Conservation (phyloP, 2,113 vertebrate species). For the Myotis davidii region DNA sequence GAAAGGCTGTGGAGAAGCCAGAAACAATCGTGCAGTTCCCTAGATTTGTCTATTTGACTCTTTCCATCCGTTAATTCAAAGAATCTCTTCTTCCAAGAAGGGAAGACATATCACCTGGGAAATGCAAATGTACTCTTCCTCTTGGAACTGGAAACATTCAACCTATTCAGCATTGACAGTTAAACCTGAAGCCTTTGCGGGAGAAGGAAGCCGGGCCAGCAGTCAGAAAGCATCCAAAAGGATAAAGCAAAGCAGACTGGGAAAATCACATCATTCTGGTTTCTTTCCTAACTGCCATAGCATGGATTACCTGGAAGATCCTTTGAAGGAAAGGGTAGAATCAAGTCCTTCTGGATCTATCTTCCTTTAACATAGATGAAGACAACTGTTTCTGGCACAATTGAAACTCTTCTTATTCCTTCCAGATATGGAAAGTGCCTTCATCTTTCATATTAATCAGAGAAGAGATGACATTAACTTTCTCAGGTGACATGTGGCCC, state of each 20-base stretch:
- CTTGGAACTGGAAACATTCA: constrained; percentile 12
- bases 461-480: constrained; percentile 6
- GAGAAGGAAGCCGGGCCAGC: not conserved
- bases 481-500: not conserved
- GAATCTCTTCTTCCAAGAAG: not conserved
- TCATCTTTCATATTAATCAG: constrained; percentile 9
- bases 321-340: not conserved
- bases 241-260: not conserved
- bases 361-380: not conserved
- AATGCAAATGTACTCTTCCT: not conserved
- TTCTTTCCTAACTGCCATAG: not conserved
- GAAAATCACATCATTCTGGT: not conserved
- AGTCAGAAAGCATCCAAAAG: not conserved
- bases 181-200: not conserved
- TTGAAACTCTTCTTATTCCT: not conserved
- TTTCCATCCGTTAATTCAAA: not conserved
- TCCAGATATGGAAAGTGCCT: not conserved
- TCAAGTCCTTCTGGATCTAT: not conserved
- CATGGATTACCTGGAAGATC: not conserved
- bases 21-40: not conserved
- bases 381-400: not conserved
- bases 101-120: not conserved
- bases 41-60: not conserved
- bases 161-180: not conserved
- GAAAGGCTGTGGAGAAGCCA: accelerated